phyloP scores from a whole-genome alignment of 2,797 vertebrate genomes.

The Siniperca undulata region DNA sequence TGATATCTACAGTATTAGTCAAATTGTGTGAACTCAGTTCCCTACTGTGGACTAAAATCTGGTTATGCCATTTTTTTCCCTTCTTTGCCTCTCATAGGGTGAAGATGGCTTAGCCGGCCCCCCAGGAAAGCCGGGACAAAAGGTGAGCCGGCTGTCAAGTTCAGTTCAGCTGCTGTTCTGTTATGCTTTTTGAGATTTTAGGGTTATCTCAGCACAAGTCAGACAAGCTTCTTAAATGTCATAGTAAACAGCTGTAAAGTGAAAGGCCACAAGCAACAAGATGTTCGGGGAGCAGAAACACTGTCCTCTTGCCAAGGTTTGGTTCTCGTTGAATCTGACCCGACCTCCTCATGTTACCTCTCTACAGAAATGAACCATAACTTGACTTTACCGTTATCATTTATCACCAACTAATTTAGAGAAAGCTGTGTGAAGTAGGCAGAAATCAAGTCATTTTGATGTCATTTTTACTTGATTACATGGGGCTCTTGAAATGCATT shows the following conservation, averaged over 20 bases:
- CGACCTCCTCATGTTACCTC: neutral
- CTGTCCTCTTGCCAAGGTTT: neutral
- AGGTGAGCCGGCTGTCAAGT: constrained; percentile 62
- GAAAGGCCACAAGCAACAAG: constrained; percentile 9
- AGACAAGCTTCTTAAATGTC: constrained; percentile 32
- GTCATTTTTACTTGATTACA: neutral
- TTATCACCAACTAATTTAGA: neutral
- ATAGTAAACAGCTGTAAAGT: neutral
- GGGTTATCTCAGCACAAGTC: neutral
- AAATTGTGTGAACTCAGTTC: neutral
- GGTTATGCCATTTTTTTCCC: neutral
- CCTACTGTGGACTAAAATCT: neutral
- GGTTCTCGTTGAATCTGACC: neutral
- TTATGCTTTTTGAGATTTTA: neutral
- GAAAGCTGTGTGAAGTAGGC: neutral
- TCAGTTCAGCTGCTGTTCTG: neutral
- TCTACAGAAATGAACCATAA: neutral
- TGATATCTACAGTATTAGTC: neutral
- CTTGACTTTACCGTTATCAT: neutral
- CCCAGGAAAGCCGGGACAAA: constrained; percentile 67
- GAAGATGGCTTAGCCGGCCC: constrained; percentile 62
- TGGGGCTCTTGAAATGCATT: neutral
- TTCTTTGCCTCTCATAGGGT: constrained; percentile 61
- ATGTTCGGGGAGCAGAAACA: neutral
- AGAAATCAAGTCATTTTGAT: neutral